phyloP scores from a whole-genome alignment of 2,113 vertebrate species.

The Boulengeromyrus knoepffleri region DNA sequence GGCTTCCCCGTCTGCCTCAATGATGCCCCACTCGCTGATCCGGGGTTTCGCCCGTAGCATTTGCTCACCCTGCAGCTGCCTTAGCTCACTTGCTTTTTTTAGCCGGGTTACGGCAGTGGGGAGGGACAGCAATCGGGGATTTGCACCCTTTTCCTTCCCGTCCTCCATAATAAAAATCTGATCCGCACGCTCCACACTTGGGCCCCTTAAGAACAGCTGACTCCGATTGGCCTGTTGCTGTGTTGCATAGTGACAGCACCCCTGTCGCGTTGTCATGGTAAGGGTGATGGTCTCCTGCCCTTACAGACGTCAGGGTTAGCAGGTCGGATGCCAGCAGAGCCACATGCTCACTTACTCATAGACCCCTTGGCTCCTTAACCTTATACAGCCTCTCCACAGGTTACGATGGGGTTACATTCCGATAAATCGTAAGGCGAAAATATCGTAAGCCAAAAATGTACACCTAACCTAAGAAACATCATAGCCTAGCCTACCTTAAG shows the following conservation, averaged over 20 bases:
- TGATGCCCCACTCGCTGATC: not conserved
- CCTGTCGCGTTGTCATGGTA: not conserved
- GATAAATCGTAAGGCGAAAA: too few relatives aligned
- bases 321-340: not conserved
- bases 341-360: not conserved
- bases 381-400: not conserved
- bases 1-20: not conserved
- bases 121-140: not conserved
- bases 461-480: too few relatives aligned
- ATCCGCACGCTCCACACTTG: not conserved
- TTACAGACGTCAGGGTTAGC: not conserved
- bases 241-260: not conserved
- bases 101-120: not conserved
- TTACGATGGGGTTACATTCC: too few relatives aligned
- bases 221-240: not conserved
- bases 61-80: not conserved
- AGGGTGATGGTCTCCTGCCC: not conserved
- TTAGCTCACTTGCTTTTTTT: conserved; percentile 22
- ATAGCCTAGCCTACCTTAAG: too few relatives aligned
- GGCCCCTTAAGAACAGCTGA: not conserved
- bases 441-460: too few relatives aligned
- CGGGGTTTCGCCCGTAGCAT: not conserved
- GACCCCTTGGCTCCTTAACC: not conserved
- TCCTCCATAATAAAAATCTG: conserved; percentile 16
- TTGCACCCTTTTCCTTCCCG: not conserved